Evolutionary conservation across 2,888 invertebrate genomes (phyloP).

Genomic region (Asteroscopus sphinx): DNA sequence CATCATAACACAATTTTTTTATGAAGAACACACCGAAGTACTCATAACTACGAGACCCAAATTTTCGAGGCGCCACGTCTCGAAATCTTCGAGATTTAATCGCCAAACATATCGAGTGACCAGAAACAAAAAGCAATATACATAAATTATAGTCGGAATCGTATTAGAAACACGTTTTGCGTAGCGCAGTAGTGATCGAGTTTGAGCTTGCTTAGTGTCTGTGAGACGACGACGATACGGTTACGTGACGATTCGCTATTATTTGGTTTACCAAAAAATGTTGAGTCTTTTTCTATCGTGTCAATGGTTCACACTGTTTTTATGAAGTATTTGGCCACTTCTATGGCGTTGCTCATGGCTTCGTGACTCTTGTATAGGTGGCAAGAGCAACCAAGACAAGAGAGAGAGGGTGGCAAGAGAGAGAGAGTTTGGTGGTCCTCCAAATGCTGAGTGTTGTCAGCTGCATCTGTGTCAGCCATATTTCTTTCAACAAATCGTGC

Average conservation of each 20-base stretch:
- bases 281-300: too few relatives aligned
- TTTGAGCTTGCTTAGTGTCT: constrained; percentile 46
- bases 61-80: constrained; percentile 59
- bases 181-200: constrained; percentile 82
- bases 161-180: constrained; percentile 80
- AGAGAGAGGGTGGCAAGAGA: too few relatives aligned
- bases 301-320: too few relatives aligned
- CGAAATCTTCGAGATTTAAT: constrained; percentile 61
- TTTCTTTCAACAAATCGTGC: constrained; percentile 52
- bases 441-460: too few relatives aligned
- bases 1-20: constrained; percentile 15
- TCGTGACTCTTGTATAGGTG: too few relatives aligned
- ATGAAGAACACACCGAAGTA: constrained; percentile 25
- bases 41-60: constrained; percentile 56
- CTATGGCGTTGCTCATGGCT: too few relatives aligned
- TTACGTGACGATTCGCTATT: constrained; percentile 11
- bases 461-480: constrained; percentile 3
- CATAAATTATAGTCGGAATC: constrained; percentile 74
- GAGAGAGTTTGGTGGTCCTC: too few relatives aligned
- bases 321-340: too few relatives aligned
- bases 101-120: constrained; percentile 64
- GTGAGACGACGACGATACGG: constrained; percentile 61
- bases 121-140: constrained; percentile 75
- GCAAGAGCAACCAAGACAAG: too few relatives aligned
- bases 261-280: too few relatives aligned